These are phyloP conservation scores for Deilephila porcellus DNA, from an alignment of 2,888 invertebrate species.

Conservation along the genomic window DNA sequence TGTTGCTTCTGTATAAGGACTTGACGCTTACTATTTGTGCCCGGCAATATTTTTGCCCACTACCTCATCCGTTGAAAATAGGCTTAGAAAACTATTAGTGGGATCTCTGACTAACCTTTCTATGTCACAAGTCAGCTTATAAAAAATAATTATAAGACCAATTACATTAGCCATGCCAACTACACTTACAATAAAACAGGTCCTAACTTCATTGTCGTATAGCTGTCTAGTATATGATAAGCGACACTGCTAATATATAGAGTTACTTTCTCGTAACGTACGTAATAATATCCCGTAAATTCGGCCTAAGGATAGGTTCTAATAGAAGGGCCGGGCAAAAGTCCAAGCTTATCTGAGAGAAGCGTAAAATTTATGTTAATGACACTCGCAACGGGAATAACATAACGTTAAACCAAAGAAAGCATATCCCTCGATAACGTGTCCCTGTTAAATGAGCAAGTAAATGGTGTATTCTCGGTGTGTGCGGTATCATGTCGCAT, in stretches of 20 bases:
- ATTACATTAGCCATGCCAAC: not conserved
- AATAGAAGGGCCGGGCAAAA: constrained; percentile 67
- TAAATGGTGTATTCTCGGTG: constrained; percentile 50
- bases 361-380: constrained; percentile 80
- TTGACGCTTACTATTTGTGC: no score
- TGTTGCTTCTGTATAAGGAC: no score
- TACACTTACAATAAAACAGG: not conserved
- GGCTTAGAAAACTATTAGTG: no score
- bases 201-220: not conserved
- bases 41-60: no score
- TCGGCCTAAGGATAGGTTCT: constrained; percentile 59
- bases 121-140: no score
- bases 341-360: constrained; percentile 72
- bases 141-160: not conserved
- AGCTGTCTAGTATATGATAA: constrained; percentile 27
- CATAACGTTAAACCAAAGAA: constrained; percentile 71
- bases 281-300: constrained; percentile 67
- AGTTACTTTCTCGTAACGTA: constrained; percentile 52
- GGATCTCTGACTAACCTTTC: no score
- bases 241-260: constrained; percentile 31
- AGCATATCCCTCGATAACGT: constrained; percentile 66
- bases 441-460: constrained; percentile 66
- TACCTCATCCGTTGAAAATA: no score
- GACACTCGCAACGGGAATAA: constrained; percentile 66
- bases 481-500: constrained; percentile 40